Conservation (phyloP, 2,113 vertebrate genomes). For the Pelodiscus sinensis region DNA sequence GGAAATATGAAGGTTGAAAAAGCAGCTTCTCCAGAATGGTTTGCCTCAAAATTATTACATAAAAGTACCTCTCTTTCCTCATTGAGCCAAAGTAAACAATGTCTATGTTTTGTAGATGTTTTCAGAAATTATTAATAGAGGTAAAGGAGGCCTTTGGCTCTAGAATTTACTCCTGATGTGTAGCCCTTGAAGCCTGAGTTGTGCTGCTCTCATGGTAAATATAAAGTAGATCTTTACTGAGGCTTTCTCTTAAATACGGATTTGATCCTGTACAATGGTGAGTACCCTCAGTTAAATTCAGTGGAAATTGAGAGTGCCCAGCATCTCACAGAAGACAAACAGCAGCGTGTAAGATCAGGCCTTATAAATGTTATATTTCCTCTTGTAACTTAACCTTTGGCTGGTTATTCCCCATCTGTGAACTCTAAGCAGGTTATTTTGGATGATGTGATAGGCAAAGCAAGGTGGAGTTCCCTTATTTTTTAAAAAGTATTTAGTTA, state of each 20-base stretch:
- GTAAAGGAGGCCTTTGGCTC: accelerated
- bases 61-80: not conserved
- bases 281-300: not conserved
- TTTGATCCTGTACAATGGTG: not conserved
- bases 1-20: accelerated
- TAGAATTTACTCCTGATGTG: accelerated
- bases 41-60: accelerated
- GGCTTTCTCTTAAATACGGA: not conserved
- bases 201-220: accelerated
- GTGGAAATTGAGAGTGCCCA: accelerated
- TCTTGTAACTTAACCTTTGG: no score
- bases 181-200: accelerated
- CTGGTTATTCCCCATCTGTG: accelerated
- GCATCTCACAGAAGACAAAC: accelerated
- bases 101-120: accelerated
- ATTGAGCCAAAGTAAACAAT: not conserved
- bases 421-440: not conserved
- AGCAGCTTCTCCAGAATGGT: not conserved
- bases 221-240: not conserved
- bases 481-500: not conserved
- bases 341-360: accelerated
- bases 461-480: not conserved
- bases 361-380: no score
- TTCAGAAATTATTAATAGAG: accelerated
- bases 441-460: accelerated